These are phyloP conservation scores for Drosophila ohnishii DNA, from an alignment of 1,140 invertebrate genomes.

Conservation along the genomic window DNA sequence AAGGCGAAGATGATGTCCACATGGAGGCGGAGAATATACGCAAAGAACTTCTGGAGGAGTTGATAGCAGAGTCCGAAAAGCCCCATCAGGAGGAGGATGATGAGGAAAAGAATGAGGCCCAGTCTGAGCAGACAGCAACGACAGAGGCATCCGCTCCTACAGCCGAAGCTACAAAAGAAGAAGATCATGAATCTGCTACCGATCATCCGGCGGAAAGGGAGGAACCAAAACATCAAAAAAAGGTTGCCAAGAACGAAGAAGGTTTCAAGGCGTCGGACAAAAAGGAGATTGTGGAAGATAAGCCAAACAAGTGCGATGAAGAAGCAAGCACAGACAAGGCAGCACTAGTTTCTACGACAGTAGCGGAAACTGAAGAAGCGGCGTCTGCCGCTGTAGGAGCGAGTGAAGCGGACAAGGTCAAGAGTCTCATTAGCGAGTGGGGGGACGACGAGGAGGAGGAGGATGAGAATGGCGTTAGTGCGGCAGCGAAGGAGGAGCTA, in stretches of 20 bases:
- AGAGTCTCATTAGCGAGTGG: slow-evolving; percentile 81
- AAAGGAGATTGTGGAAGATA: slow-evolving; percentile 18
- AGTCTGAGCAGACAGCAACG: not conserved
- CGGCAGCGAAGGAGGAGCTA: slow-evolving; percentile 69
- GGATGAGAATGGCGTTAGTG: slow-evolving; percentile 72
- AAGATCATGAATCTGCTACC: slow-evolving; percentile 16
- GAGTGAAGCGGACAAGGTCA: slow-evolving; percentile 56
- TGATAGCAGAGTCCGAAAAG: slow-evolving; percentile 60
- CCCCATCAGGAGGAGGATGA: slow-evolving; percentile 13
- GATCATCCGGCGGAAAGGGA: slow-evolving; percentile 19
- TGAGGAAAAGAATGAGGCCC: not conserved
- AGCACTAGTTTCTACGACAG: slow-evolving; percentile 1
- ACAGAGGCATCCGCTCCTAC: slow-evolving; percentile 2
- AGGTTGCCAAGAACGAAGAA: slow-evolving; percentile 16
- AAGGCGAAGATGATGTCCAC: slow-evolving; percentile 50
- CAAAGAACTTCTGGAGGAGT: slow-evolving; percentile 62
- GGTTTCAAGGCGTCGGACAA: slow-evolving; percentile 10
- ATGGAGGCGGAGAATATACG: slow-evolving; percentile 63
- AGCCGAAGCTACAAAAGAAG: slow-evolving; percentile 5
- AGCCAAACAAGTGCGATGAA: slow-evolving; percentile 37
- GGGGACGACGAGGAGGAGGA: slow-evolving; percentile 77
- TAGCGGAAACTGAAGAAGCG: slow-evolving; percentile 6
- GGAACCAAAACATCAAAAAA: slow-evolving; percentile 5
- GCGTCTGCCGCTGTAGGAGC: not conserved
- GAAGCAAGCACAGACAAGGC: not conserved